Base-by-base conservation (phyloP, 2,888 invertebrate species). In the Himalopsyche japonica region DNA sequence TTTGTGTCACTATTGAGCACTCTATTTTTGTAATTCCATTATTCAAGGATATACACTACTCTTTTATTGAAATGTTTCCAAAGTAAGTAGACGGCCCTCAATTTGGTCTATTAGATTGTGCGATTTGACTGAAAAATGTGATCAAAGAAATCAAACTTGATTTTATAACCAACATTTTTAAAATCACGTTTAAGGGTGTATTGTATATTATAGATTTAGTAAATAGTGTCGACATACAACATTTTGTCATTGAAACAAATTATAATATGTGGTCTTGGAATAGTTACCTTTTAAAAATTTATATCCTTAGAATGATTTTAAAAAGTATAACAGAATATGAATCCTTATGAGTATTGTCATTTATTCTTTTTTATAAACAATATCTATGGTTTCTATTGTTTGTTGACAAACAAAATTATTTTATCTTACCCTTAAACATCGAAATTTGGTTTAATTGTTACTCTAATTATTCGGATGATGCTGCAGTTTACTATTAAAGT, bases 51-150 rank as follows among this genome's bases (percentile, higher is more conserved):
- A 77, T 64, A 47, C 81, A 77, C 12, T 20, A n/a, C 49, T 32
- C 32, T 77, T 24, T 20, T 47, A 80, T 81, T 57, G 20, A 76
- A 70, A 70, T 70, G 70, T 70, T 70, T 30, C 24, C 70, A 70
- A 27, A 70, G 70, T 70, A 70, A 30, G 70, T 27, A 70, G 70
- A 27, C 7, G 70, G 30, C 70, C 70, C 30, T 70, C 70, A 70
- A 70, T n/a, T 81, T 30, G 64, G 81, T 76, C 81, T 64, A 81
- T 32, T 43, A 20, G 32, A 82, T 77, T 82, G 82, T 84, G 80
- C 79, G 79, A 84, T 82, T 79, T 37, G 84, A 84, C 84, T 84
- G 84, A 84, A 79, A 79, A 48, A 82, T 84, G 84, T 84, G 84
- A 84, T 84, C 79, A 18, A 32, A 81, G 57, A 47, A 82, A 82